Evolutionary conservation across 2,797 vertebrate genomes (phyloP).

Genomic region (Eptatretus atami): DNA sequence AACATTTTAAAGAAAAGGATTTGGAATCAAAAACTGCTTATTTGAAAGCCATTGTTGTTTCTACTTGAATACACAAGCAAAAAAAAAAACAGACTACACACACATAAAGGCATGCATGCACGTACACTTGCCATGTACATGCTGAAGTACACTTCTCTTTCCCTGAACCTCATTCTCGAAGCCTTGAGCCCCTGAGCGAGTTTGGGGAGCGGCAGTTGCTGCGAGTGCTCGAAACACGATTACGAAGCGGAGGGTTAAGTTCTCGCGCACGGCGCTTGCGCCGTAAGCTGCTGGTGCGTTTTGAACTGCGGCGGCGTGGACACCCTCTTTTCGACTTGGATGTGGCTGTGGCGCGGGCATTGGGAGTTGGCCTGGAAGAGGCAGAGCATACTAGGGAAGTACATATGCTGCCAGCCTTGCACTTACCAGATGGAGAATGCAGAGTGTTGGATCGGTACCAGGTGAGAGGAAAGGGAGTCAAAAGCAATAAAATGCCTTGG

Average conservation of each 20-base stretch:
- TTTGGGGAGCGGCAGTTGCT: constrained; percentile 60
- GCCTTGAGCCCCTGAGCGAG: constrained; percentile 20
- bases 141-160: no score
- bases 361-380: constrained; percentile 39
- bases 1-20: no score
- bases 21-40: no score
- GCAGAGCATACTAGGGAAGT: constrained; percentile 10
- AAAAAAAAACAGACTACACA: no score
- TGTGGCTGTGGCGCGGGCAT: constrained; percentile 32
- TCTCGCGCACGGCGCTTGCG: constrained; percentile 44
- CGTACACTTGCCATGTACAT: constrained; percentile 14
- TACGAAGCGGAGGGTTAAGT: constrained; percentile 39
- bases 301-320: constrained; percentile 48
- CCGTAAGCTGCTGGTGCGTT: constrained; percentile 47
- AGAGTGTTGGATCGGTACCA: constrained; percentile 74
- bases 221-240: constrained; percentile 39
- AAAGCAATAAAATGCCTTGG: no score
- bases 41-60: no score
- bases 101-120: no score
- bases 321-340: constrained; percentile 63
- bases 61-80: no score
- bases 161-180: no score
- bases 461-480: constrained; percentile 16
- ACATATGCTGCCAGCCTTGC: constrained; percentile 13
- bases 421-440: constrained; percentile 38